Evolutionary conservation across 2,888 invertebrate genomes (phyloP).

Genomic region (Dolichopus griseipennis): DNA sequence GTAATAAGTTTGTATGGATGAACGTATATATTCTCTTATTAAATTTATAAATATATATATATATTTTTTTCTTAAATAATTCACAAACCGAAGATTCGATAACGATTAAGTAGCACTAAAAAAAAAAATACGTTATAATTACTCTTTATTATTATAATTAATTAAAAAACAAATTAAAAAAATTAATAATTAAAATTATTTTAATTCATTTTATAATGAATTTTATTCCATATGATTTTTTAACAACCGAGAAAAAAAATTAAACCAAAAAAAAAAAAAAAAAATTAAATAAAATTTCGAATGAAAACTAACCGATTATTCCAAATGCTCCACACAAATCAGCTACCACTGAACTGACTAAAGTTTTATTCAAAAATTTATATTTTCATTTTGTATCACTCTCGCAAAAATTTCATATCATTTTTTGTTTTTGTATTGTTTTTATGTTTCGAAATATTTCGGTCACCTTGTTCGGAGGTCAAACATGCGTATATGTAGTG

Average conservation of each 20-base stretch:
- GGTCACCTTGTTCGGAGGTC: conserved; percentile 52
- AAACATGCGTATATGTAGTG: conserved; percentile 35
- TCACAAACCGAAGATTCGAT: neutral
- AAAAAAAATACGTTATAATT: neutral
- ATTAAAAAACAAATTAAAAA: neutral
- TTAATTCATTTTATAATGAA: neutral
- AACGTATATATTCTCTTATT: too few relatives aligned
- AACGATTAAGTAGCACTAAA: neutral
- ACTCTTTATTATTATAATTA: neutral
- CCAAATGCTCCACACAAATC: neutral
- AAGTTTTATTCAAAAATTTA: neutral
- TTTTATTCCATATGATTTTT: neutral
- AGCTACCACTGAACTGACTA: neutral
- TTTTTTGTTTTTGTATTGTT: too few relatives aligned
- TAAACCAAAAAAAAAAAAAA: neutral
- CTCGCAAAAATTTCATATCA: neutral
- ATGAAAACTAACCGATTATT: neutral
- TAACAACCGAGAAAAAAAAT: neutral
- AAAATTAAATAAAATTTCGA: too few relatives aligned
- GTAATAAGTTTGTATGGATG: too few relatives aligned
- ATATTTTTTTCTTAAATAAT: neutral
- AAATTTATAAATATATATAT: neutral
- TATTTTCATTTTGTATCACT: neutral
- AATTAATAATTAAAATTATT: neutral
- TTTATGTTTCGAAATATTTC: conserved; percentile 18